phyloP scores from a whole-genome alignment of 2,888 invertebrate genomes.

The Biston stratarius region DNA sequence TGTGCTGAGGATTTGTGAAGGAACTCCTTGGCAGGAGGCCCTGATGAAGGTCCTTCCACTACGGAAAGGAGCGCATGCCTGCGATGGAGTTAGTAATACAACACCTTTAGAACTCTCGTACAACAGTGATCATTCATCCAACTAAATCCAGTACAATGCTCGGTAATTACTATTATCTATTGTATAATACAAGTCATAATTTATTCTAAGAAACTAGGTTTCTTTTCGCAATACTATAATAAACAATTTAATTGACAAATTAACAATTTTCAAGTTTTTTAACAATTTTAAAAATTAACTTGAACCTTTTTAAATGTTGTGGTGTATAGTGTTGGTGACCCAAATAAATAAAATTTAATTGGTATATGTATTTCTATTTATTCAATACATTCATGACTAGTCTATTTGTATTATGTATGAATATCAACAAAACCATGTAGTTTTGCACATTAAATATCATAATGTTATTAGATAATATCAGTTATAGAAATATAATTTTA shows the following conservation, averaged over 20 bases:
- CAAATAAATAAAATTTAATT: too few species aligned
- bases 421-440: neutral
- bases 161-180: constrained; percentile 1
- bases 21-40: constrained; percentile 92
- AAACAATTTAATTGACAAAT: constrained; percentile 25
- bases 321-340: too few species aligned
- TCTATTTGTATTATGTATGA: neutral
- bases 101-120: constrained; percentile 60
- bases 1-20: constrained; percentile 91
- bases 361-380: constrained; percentile 16
- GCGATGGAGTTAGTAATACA: constrained; percentile 61
- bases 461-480: neutral
- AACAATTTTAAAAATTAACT: too few species aligned
- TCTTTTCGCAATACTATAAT: constrained; percentile 15
- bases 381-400: constrained; percentile 20
- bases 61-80: constrained; percentile 89
- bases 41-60: constrained; percentile 92
- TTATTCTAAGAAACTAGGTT: constrained; percentile 32
- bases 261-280: too few species aligned
- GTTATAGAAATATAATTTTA: neutral
- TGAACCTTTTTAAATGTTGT: too few species aligned
- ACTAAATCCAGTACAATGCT: constrained; percentile 11
- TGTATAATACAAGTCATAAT: constrained; percentile 20
- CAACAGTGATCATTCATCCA: constrained; percentile 52
- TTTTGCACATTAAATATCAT: neutral